Base-by-base conservation (phyloP, 1,140 invertebrate genomes). In the Himalopsyche phryganea region DNA sequence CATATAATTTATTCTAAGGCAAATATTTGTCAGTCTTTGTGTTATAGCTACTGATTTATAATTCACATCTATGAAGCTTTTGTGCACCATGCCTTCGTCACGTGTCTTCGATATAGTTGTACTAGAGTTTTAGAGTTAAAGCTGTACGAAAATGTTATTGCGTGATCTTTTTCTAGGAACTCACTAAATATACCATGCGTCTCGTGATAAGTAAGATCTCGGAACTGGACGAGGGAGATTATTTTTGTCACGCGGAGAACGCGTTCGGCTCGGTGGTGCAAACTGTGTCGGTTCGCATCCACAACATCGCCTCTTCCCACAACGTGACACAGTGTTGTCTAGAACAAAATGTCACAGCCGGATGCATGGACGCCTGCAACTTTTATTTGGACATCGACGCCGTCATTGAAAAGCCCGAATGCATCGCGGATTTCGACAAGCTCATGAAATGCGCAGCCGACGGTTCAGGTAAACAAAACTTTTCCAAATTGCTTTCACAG, bases 381-480 rank as follows among this genome's bases (percentile, higher is more conserved):
- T 88, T 89, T 71, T 88, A 88, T 69, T 73, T 92, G 40, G 88
- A 91, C 69, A 88, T 92, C 65, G 88, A 91, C 66, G 81, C 83
- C 23, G 86, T 91, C 28, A 85, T 90, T 66, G 84, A 89, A 70
- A 81, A 83, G 38, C 85, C 87, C 0, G 83, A 89, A 66, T 92
- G 90, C 69, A 83, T 91, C 59, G 79, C 82, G 38, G 89, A 92
- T 69, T 88, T 92, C 66, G 85, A 91, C 70, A 92, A 92, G 66
- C 74, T 92, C 13, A 91, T 92, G 88, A 85, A 85, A 66, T 92
- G 90, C 66, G 88, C 88, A 1, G 86, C 89, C 57, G 89, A 90
- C 76, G 83, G 83, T 28, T 86, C 83, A 11, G 75, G 75, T 77
- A 49, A 33, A 9, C 20, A 17, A 28, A 5, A 28, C 23, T 28